Conservation (phyloP, 1,140 invertebrate genomes). For the Hycleus phaleratus region DNA sequence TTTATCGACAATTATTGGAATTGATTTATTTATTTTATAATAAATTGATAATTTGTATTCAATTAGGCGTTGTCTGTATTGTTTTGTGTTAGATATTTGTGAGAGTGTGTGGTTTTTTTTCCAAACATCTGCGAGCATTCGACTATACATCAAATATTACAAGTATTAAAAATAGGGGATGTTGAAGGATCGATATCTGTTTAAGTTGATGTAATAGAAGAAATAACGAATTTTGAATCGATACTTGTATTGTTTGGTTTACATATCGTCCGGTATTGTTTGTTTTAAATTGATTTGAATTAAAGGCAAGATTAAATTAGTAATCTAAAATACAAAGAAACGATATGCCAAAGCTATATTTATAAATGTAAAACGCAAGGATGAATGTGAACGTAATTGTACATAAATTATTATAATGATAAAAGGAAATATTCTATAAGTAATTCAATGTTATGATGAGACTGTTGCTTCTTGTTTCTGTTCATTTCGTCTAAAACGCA, state of each 20-base stretch:
- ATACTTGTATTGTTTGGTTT: no score
- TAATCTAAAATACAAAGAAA: no score
- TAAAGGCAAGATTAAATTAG: no score
- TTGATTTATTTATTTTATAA: neutral
- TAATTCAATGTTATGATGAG: conserved; percentile 38
- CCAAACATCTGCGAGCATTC: conserved; percentile 35
- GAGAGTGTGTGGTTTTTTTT: no score
- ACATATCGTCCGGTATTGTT: no score
- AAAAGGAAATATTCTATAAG: conserved; percentile 22
- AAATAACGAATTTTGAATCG: no score
- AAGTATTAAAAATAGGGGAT: neutral
- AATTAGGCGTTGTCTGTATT: conserved; percentile 8
- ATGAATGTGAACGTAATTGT: conserved; percentile 24
- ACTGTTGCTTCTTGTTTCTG: conserved; percentile 36
- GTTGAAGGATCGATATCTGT: no score
- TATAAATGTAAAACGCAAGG: conserved; percentile 22
- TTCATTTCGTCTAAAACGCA: neutral
- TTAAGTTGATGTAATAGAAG: no score
- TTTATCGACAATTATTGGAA: no score
- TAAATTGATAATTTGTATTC: neutral
- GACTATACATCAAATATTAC: conserved; percentile 20
- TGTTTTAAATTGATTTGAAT: no score
- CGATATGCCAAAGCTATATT: conserved; percentile 20
- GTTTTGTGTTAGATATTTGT: neutral
- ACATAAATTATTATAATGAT: conserved; percentile 9